These are phyloP conservation scores for Bombus vancouverensis DNA, from an alignment of 1,140 invertebrate genomes.

Conservation along the genomic window DNA sequence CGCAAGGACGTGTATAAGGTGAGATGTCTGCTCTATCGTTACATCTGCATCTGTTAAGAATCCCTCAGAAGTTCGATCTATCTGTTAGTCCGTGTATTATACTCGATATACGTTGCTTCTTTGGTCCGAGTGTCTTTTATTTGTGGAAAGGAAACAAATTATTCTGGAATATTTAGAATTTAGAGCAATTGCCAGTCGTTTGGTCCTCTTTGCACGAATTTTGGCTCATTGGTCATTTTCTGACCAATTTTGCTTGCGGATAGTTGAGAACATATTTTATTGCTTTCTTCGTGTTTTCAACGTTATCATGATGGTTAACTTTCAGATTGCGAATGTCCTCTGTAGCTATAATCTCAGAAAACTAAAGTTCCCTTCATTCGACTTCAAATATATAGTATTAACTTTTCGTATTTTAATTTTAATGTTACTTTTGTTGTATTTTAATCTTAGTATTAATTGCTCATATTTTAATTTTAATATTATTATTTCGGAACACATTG, in stretches of 20 bases:
- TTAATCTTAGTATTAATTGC: too few relatives aligned
- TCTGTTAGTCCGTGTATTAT: not conserved
- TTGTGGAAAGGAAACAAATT: not conserved
- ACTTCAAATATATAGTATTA: too few relatives aligned
- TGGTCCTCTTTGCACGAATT: not conserved
- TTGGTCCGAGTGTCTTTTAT: not conserved
- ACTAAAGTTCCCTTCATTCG: too few relatives aligned
- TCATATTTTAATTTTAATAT: too few relatives aligned
- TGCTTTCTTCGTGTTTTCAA: not conserved
- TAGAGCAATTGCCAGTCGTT: not conserved
- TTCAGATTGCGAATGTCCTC: too few relatives aligned
- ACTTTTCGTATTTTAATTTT: too few relatives aligned
- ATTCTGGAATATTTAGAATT: not conserved
- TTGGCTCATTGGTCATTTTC: not conserved
- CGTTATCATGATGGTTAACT: not conserved
- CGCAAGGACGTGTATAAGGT: slow-evolving; percentile 8
- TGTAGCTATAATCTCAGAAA: too few relatives aligned
- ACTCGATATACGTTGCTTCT: not conserved
- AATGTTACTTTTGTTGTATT: too few relatives aligned
- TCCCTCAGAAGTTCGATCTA: not conserved
- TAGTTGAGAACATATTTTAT: not conserved
- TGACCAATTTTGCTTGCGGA: not conserved
- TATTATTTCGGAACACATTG: too few relatives aligned
- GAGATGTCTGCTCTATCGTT: not conserved
- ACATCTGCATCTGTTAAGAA: not conserved